A percentile compares a stretch with the other conserved stretches of the same genome.
Conservation (phyloP, 1,140 invertebrate genomes). For the Batillaria attramentaria region DNA sequence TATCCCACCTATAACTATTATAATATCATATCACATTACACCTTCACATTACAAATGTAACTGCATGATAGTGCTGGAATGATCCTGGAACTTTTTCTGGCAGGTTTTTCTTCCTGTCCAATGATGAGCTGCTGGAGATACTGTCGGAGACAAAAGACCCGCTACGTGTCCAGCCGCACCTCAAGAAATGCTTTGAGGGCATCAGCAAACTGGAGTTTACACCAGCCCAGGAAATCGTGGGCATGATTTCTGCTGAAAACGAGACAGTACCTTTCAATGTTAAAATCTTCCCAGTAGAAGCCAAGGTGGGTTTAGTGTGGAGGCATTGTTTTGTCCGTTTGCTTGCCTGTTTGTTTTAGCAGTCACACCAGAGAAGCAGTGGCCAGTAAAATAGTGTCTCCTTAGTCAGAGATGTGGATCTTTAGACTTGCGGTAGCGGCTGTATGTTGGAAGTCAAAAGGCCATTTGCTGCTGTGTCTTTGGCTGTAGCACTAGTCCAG, state of each 20-base stretch:
- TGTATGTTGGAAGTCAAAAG: neutral
- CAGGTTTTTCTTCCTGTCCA: conserved; percentile 74
- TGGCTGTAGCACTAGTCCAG: no score
- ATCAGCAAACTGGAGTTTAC: conserved; percentile 77
- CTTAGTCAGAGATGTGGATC: no score
- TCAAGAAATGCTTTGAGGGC: conserved; percentile 76
- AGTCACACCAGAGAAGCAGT: no score
- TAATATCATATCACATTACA: neutral
- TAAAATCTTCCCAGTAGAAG: conserved; percentile 88
- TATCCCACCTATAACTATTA: neutral
- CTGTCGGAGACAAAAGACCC: conserved; percentile 74
- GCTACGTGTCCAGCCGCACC: conserved; percentile 74
- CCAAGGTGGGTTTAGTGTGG: no score
- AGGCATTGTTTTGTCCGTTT: no score
- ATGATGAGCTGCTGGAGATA: conserved; percentile 78
- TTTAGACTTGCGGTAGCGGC: no score
- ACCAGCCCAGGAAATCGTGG: conserved; percentile 85
- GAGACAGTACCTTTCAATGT: conserved; percentile 76
- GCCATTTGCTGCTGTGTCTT: neutral
- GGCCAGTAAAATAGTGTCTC: no score
- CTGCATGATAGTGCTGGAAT: neutral
- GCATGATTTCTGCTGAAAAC: conserved; percentile 84
- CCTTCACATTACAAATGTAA: neutral
- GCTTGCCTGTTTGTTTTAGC: no score
- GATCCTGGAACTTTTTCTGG: neutral